A percentile compares a stretch with the other conserved stretches of the same genome.
phyloP scores from a whole-genome alignment of 2,113 vertebrate genomes.

The Malurus alboscapulatus region DNA sequence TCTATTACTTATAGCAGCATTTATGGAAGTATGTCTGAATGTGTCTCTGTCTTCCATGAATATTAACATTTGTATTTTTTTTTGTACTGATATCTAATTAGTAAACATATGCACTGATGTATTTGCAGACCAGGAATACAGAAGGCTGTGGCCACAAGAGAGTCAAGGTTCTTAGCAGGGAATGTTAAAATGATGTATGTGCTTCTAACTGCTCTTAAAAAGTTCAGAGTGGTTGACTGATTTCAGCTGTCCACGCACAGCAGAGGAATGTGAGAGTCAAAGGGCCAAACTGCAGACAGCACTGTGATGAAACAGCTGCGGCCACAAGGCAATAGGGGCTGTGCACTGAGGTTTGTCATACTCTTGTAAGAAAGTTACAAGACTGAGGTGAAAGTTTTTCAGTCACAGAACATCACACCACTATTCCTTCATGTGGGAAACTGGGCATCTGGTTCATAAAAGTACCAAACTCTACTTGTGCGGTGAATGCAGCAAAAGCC shows the following conservation, averaged over 20 bases:
- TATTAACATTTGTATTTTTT: neutral
- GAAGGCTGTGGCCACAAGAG: neutral
- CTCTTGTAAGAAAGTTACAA: neutral
- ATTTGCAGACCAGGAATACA: neutral
- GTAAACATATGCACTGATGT: neutral
- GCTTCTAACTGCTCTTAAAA: neutral
- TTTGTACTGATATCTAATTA: neutral
- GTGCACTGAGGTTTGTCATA: neutral
- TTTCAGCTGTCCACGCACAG: neutral
- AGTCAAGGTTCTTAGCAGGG: neutral
- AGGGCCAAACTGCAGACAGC: neutral
- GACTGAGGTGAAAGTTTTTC: neutral
- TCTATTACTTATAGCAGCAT: neutral
- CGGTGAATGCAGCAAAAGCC: neutral
- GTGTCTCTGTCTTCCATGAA: neutral
- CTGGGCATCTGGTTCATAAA: neutral
- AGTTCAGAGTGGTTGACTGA: neutral
- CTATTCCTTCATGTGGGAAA: neutral
- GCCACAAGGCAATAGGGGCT: neutral
- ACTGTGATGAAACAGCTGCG: neutral
- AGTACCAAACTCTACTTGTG: neutral
- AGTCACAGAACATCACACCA: neutral
- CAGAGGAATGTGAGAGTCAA: neutral
- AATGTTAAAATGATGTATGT: neutral
- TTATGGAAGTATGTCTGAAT: neutral